Evolutionary conservation across 1,140 invertebrate genomes (phyloP).

Genomic region (Parapsyche elsis): DNA sequence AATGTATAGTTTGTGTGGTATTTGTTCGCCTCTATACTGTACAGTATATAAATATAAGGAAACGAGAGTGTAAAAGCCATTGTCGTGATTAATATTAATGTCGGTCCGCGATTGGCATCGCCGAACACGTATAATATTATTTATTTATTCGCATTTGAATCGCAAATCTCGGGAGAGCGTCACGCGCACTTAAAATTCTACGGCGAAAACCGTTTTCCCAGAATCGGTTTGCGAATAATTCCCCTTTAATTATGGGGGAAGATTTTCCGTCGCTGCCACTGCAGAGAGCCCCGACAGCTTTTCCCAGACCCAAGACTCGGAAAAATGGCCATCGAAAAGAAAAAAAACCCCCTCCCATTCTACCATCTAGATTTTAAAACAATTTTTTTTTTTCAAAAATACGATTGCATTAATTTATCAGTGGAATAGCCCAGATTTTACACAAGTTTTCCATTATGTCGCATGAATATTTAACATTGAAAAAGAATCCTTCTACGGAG

Average conservation of each 20-base stretch:
- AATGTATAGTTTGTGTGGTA: not conserved
- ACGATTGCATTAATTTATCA: too few relatives aligned
- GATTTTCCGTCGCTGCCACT: too few relatives aligned
- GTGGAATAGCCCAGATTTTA: too few relatives aligned
- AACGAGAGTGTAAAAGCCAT: not conserved
- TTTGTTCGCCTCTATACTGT: not conserved
- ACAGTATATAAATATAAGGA: not conserved
- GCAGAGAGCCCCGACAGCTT: too few relatives aligned
- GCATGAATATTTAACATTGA: too few relatives aligned
- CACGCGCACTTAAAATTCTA: conserved; percentile 26
- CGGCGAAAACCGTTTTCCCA: conserved; percentile 10
- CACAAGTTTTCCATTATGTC: too few relatives aligned
- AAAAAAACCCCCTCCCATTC: too few relatives aligned
- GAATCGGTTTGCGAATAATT: conserved; percentile 32
- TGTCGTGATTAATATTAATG: conserved; percentile 23
- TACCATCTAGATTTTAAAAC: too few relatives aligned
- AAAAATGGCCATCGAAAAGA: too few relatives aligned
- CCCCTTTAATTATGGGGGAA: conserved; percentile 27
- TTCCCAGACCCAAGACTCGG: too few relatives aligned
- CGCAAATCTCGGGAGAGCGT: conserved; percentile 22
- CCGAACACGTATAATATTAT: conserved; percentile 22
- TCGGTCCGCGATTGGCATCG: not conserved
- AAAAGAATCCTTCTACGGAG: too few relatives aligned
- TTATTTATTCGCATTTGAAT: conserved; percentile 39
- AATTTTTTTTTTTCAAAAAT: too few relatives aligned